Evolutionary conservation across 2,113 vertebrate genomes (phyloP), one percentile per base, ranked within the genome.

Genomic region (Ellobius talpinus): DNA sequence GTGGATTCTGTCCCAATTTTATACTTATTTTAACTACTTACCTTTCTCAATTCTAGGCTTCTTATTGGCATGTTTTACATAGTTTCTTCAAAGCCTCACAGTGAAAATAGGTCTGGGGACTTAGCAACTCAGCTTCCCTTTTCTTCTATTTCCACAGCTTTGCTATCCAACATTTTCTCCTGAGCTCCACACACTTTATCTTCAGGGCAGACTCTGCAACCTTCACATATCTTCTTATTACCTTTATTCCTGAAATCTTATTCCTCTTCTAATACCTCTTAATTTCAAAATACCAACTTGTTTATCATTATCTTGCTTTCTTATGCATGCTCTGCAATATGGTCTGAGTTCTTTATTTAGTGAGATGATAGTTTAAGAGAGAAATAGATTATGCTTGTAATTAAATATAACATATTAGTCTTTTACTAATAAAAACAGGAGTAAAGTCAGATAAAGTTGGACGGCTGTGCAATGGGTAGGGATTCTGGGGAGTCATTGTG

Each of bases 151-250:
- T 70, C 29, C 5, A 1, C 1, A 5, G 45, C 42, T 47, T 50
- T 39, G 3, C 3, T 5, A 19, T 23, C 21, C 26, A 74, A 1
- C 65, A 17, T 10, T 16, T 12, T 47, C 55, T 17, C 9, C 5
- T 1, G 7, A 55, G 9, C 10, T 61, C 42, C 0, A 0, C 0
- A n/a, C 21, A 3, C 5, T 55, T 0, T 21, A 23, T 17, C 0
- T 4, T 61, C 65, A 26, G 3, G n/a, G 66, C 17, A 21, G 0
- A 2, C 24, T 47, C 36, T 65, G 45, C 13, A 3, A 13, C 21
- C 26, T 45, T 24, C 23, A 3, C 17, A 9, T 24, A 29, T 77
- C 66, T 76, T 81, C 29, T 39, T 61, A 61, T 26, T 24, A 29
- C 33, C 29, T 82, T 58, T 66, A 58, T 81, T 89, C 9, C 11